A percentile compares a stretch with the other conserved stretches of the same genome.
Conservation (phyloP, 2,888 invertebrate species). For the Polylopha cassiicola region DNA sequence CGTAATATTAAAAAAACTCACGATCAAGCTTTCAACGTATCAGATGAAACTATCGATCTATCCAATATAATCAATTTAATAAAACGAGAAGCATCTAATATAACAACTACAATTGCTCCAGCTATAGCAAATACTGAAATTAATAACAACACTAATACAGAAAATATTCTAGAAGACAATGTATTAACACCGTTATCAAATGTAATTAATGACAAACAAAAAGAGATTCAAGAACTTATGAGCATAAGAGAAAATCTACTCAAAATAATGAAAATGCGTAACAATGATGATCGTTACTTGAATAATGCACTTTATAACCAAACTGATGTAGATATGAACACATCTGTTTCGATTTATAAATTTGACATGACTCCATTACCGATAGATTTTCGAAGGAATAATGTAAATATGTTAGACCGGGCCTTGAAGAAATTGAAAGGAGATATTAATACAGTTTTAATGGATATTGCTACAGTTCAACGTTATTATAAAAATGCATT, state of each 20-base stretch:
- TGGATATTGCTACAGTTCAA: slow-evolving; percentile 41
- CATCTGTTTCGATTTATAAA: slow-evolving; percentile 35
- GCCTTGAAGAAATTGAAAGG: slow-evolving; percentile 2
- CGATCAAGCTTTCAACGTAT: too few relatives aligned
- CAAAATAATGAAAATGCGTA: slow-evolving; percentile 32
- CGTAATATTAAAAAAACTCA: too few relatives aligned
- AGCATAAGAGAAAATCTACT: slow-evolving; percentile 41
- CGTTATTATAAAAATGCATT: slow-evolving; percentile 16
- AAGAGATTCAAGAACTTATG: slow-evolving; percentile 43
- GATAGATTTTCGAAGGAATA: slow-evolving; percentile 29
- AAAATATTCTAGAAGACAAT: slow-evolving; percentile 29
- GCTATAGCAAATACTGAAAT: slow-evolving; percentile 15
- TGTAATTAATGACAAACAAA: slow-evolving; percentile 43
- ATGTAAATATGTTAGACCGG: slow-evolving; percentile 24
- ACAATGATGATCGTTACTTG: slow-evolving; percentile 24
- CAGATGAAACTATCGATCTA: slow-evolving; percentile 15
- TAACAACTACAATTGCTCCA: slow-evolving; percentile 6
- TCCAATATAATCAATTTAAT: slow-evolving; percentile 34
- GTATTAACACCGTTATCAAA: slow-evolving; percentile 40
- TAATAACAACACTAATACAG: slow-evolving; percentile 13
- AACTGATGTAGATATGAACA: slow-evolving; percentile 15
- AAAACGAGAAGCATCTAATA: slow-evolving; percentile 41
- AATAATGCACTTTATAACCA: slow-evolving; percentile 9
- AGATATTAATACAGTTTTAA: slow-evolving; percentile 32
- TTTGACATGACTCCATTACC: slow-evolving; percentile 35